Percentiles rank a stretch among this genome's conserved stretches.
Conservation (phyloP, 1,140 invertebrate genomes). For the Colletes gigas region DNA sequence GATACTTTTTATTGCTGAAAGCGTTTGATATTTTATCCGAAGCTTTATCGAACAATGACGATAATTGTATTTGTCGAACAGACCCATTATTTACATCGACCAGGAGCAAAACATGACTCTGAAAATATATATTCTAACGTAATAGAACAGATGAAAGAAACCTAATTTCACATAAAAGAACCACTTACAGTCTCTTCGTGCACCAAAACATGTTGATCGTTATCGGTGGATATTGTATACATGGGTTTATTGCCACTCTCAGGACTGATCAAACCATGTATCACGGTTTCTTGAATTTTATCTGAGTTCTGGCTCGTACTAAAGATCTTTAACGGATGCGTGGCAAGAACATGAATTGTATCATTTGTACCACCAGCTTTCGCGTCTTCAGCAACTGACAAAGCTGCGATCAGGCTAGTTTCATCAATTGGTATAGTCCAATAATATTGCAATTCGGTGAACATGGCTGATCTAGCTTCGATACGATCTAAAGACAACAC, state of each 20-base stretch:
- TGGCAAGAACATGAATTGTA: constrained; percentile 80
- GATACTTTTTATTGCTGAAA: constrained; percentile 60
- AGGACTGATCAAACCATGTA: constrained; percentile 68
- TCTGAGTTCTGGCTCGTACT: constrained; percentile 75
- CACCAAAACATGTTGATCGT: constrained; percentile 68
- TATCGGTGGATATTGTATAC: constrained; percentile 69
- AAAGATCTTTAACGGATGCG: constrained; percentile 82
- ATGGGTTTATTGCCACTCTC: constrained; percentile 57
- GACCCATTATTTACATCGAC: constrained; percentile 68
- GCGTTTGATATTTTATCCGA: constrained; percentile 70
- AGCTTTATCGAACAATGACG: constrained; percentile 72
- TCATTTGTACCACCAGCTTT: constrained; percentile 72
- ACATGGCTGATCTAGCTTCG: constrained; percentile 81
- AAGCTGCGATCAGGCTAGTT: constrained; percentile 79
- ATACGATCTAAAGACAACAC: constrained; percentile 77
- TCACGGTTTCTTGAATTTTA: constrained; percentile 69
- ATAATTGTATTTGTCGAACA: constrained; percentile 66
- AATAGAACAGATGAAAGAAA: not conserved
- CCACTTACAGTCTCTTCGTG: constrained; percentile 77
- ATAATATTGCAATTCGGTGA: constrained; percentile 83
- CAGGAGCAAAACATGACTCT: constrained; percentile 73
- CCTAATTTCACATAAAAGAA: not conserved
- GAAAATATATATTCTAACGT: constrained; percentile 45
- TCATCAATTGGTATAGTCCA: constrained; percentile 83
- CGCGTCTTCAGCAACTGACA: constrained; percentile 79